Evolutionary conservation across 2,113 vertebrate genomes (phyloP), one percentile per base, ranked within the genome.

Genomic region (Bucco capensis): DNA sequence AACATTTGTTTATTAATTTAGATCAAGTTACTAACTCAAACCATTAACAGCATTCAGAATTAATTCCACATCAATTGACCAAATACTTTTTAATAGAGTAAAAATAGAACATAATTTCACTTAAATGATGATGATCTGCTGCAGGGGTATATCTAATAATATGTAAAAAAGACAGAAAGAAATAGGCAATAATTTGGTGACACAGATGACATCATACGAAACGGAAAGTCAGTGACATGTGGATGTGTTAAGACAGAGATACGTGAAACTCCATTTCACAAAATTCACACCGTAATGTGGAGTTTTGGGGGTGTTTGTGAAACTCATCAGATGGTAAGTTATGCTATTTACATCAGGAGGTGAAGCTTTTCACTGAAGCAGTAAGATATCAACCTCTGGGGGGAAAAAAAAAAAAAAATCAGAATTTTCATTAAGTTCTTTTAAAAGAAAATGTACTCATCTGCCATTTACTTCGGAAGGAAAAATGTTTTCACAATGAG

Each of bases 1-100:
- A 97, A 96, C 95, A 97, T 95, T 94, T 97, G 95, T 97, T 97
- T 97, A 97, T 97, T 97, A 96, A 97, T 97, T 96, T 96, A 97
- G 97, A 96, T 95, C 93, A 90, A 95, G 96, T 96, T 95, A 95
- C 95, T 90, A 91, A 95, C 95, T 96, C 92, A 89, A 96, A 94
- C 94, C 92, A 94, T 94, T 94, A 95, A 95, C 92, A 88, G 95
- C 83, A 86, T 60, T 82, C 62, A 91, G 82, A 89, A 96, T 94
- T 94, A 97, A 96, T 93, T 96, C 95, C 87, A 80, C 86, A 86
- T 81, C 95, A 84, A 60, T 60, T 96, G 94, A 94, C 93, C 94
- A 95, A 95, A 97, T 93, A 96, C 77, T 76, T 90, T 92, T 90
- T 92, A 92, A 91, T 30, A 85, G 58, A 83, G 58, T 76, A 84